Evolutionary conservation across 2,888 invertebrate species (phyloP).

Genomic region (Drosophila tanythrix): DNA sequence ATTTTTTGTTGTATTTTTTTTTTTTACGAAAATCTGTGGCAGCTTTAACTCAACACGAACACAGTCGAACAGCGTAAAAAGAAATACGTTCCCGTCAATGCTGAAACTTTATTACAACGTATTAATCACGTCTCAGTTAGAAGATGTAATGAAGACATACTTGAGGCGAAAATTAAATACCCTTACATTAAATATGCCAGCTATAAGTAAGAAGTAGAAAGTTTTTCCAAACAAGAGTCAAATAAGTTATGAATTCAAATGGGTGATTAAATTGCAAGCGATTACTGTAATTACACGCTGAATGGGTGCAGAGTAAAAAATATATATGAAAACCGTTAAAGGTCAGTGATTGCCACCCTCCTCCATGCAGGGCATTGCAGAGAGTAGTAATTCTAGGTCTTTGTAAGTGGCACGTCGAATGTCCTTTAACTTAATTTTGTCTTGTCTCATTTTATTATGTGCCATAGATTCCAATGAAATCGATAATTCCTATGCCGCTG

Average conservation of each 20-base stretch:
- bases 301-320: not conserved
- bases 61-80: conserved; percentile 45
- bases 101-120: conserved; percentile 51
- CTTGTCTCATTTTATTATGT: conserved; percentile 52
- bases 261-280: not conserved
- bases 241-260: not conserved
- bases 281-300: not conserved
- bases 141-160: not conserved
- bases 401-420: conserved; percentile 26
- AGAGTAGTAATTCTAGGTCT: conserved; percentile 2
- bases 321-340: not conserved
- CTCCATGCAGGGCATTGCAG: not conserved
- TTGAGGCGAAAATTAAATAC: conserved; percentile 35
- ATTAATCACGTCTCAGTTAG: conserved; percentile 55
- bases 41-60: conserved; percentile 56
- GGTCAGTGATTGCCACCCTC: not conserved
- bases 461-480: conserved; percentile 79
- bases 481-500: conserved; percentile 75
- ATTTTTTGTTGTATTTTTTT: conserved; percentile 9
- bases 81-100: conserved; percentile 46
- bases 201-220: not conserved
- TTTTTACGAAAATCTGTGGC: conserved; percentile 24
- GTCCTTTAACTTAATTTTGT: conserved; percentile 54
- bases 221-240: not conserved
- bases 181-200: conserved; percentile 14